Base-by-base conservation (phyloP, 2,113 vertebrate species). In the Triplophysa siluroides region DNA sequence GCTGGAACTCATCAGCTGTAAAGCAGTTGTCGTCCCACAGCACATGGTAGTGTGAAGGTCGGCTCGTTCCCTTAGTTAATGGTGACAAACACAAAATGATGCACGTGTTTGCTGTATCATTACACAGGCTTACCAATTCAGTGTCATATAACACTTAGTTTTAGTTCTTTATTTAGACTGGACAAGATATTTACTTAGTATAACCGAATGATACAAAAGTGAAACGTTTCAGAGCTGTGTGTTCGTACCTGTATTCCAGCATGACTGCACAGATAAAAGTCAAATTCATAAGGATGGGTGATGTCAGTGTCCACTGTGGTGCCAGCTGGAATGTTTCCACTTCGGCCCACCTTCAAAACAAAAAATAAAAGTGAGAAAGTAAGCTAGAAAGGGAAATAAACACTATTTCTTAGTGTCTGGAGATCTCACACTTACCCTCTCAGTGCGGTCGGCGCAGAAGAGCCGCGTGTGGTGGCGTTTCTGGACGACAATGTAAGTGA, bases 211-310 rank as follows among this genome's bases (percentile, higher is more conserved):
- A 29, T 4, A 29, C 29, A 38, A 6, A 3, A 5, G 4, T 33
- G 29, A 33, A 33, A 33, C 29, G 4, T 43, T 43, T 11, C 10
- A 11, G 6, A 8, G 6, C 14, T 16, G 6, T 64, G 67, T 29
- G 21, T 29, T 33, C 65, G 6, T 87, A 97, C 97, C 96, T 99
- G 97, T 93, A 99, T 99, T 86, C 97, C 97, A 88, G 97, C 97
- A 78, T 99, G 97, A 85, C 97, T 99, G 92, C 97, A 99, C 91
- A 99, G 97, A 92, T 98, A 99, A 95, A 99, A 99, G 91, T 99
- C 96, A 90, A 99, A 99, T 89, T 98, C 97, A 9, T 96, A 98
- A 0, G 97, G 97, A 81, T 99, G 97, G 2, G 97, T 99, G 81
- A 99, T 99, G 88, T 98, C 96, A 2, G 97, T 98, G 88, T 99